phyloP scores from a whole-genome alignment of 2,113 vertebrate species.

The human region GRCh38 chr15:60673001-60673500 shows the following conservation, averaged over 20 bases:
- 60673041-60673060: not conserved
- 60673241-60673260: not conserved
- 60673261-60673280: constrained; percentile 8
- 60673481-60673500: not conserved
- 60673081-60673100: not conserved
- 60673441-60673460: not conserved
- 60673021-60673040: not conserved
- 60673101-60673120: not conserved
- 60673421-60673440: not conserved
- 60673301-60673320: not conserved
- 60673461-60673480: not conserved
- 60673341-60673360: constrained; percentile 45
- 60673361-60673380: not conserved
- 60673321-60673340: constrained; percentile 52
- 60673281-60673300: constrained; percentile 39
- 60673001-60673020: not conserved
- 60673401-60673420: not conserved
- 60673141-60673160: not conserved
- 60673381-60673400: not conserved
- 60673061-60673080: not conserved
- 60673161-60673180: not conserved
- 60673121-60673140: not conserved
- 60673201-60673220: constrained; percentile 13
- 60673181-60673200: not conserved
- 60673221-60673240: not conserved